These are phyloP conservation scores for Toxotes lorentzi DNA, from an alignment of 2,797 vertebrate species.

Conservation along the genomic window DNA sequence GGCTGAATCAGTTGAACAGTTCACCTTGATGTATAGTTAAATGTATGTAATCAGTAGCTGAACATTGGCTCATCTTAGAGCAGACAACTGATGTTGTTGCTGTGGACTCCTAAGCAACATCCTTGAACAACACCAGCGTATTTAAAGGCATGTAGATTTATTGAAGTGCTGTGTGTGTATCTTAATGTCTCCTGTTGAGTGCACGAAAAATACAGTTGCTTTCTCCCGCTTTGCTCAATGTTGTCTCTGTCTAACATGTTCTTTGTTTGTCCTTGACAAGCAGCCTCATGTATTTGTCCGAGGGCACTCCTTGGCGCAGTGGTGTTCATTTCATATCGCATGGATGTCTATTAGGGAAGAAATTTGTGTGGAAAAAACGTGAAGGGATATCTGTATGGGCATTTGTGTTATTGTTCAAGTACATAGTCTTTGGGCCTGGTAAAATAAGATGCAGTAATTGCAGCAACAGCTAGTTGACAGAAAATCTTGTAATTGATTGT, in stretches of 20 bases:
- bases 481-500: background rate
- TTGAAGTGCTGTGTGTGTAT: constrained; percentile 19
- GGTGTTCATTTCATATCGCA: constrained; percentile 34
- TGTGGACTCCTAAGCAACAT: constrained; percentile 7
- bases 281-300: constrained; percentile 48
- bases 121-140: constrained; percentile 14
- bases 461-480: background rate
- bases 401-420: constrained; percentile 2
- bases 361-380: constrained; percentile 6
- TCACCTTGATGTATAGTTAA: background rate
- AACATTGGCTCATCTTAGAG: constrained; percentile 8
- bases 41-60: constrained; percentile 16
- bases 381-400: background rate
- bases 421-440: background rate
- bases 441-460: background rate
- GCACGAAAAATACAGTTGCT: constrained; percentile 10
- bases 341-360: constrained; percentile 15
- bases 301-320: constrained; percentile 20
- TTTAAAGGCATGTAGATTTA: constrained; percentile 33
- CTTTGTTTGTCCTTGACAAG: constrained; percentile 73
- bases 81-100: constrained; percentile 37
- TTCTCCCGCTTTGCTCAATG: constrained; percentile 23
- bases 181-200: constrained; percentile 21
- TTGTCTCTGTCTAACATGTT: constrained; percentile 45
- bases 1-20: background rate